phyloP scores from a whole-genome alignment of 2,113 vertebrate genomes.

The Aleadryas rufinucha region DNA sequence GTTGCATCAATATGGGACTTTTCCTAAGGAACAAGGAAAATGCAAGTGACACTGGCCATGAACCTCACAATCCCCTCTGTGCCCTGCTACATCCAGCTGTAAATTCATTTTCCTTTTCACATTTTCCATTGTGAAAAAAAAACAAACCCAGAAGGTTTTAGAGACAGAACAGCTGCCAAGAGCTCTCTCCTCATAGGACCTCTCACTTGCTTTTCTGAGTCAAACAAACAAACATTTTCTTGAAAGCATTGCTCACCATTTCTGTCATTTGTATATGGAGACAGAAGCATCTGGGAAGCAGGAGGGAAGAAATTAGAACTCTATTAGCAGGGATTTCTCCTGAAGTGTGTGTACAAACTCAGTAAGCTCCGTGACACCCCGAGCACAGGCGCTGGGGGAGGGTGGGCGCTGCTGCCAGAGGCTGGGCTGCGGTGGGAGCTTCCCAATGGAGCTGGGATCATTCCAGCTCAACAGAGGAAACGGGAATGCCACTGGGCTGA shows the following conservation, averaged over 20 bases:
- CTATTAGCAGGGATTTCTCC: conserved; percentile 40
- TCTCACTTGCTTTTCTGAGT: not conserved
- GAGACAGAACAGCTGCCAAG: not conserved
- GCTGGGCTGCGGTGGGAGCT: not conserved
- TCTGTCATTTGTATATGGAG: not conserved
- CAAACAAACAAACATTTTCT: not conserved
- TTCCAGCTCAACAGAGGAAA: not conserved
- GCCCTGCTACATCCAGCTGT: not conserved
- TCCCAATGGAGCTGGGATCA: not conserved
- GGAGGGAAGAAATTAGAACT: conserved; percentile 39
- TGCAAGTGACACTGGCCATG: not conserved
- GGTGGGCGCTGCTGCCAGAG: not conserved
- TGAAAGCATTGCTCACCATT: not conserved
- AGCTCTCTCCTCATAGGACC: not conserved
- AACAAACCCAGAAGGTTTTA: not conserved
- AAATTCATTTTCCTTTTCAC: not conserved
- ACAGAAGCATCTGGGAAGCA: conserved; percentile 39
- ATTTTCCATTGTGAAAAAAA: not conserved
- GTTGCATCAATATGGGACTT: fast-evolving
- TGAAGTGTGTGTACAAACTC: not conserved
- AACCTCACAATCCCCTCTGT: not conserved
- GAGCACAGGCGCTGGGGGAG: not conserved
- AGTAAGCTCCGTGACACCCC: fast-evolving
- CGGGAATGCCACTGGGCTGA: not conserved
- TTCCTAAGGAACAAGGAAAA: not conserved